Percentiles rank a stretch among this genome's conserved stretches.
phyloP scores from a whole-genome alignment of 2,888 invertebrate species.

The Drosophila pseudotakahashii region DNA sequence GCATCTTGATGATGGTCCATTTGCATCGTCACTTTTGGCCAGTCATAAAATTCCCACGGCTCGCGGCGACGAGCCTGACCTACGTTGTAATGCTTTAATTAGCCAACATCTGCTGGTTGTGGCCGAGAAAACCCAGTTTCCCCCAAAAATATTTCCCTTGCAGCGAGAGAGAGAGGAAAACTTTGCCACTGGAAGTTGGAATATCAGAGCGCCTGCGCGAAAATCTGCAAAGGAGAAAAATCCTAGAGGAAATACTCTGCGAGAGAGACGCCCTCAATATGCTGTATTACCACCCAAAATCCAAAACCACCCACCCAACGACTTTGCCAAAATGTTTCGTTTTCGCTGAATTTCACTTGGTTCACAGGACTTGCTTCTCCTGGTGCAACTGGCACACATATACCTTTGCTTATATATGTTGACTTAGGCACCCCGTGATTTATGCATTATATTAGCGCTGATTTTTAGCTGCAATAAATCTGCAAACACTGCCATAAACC shows the following conservation, averaged over 20 bases:
- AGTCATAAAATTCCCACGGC: slow-evolving; percentile 64
- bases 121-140: slow-evolving; percentile 34
- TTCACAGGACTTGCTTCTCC: slow-evolving; percentile 5
- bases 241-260: background rate
- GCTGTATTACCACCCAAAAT: background rate
- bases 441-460: slow-evolving; percentile 73
- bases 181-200: slow-evolving; percentile 25
- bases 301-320: slow-evolving; percentile 10
- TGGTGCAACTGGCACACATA: slow-evolving; percentile 4
- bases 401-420: slow-evolving; percentile 52
- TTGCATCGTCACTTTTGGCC: slow-evolving; percentile 32
- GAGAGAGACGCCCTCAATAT: slow-evolving; percentile 31
- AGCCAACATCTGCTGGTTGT: slow-evolving; percentile 35
- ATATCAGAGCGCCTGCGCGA: slow-evolving; percentile 29
- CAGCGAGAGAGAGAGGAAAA: slow-evolving; percentile 7
- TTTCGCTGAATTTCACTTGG: slow-evolving; percentile 72
- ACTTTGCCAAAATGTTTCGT: slow-evolving; percentile 58
- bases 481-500: slow-evolving; percentile 50
- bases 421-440: slow-evolving; percentile 68
- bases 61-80: slow-evolving; percentile 54
- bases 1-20: slow-evolving; percentile 14
- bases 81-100: slow-evolving; percentile 65
- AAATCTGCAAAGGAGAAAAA: slow-evolving; percentile 10
- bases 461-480: slow-evolving; percentile 71
- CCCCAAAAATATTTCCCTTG: slow-evolving; percentile 25